Conservation (phyloP, 2,113 vertebrate species). For the Triplophysa rosa region DNA sequence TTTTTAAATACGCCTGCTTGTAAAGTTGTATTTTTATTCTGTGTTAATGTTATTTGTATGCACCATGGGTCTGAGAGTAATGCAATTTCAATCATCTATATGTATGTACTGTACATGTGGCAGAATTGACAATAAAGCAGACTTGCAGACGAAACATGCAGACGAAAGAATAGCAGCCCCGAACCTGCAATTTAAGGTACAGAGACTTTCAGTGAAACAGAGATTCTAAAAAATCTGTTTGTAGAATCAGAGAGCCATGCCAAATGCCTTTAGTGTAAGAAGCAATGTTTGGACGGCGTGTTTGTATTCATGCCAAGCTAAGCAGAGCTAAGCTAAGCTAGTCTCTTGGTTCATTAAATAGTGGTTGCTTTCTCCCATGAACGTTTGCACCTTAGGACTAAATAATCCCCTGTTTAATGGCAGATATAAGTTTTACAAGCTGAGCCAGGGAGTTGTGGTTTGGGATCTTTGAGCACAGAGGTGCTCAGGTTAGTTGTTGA, state of each 20-base stretch:
- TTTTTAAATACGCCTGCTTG: too few relatives aligned
- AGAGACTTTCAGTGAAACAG: slow-evolving; percentile 3
- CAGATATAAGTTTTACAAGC: slow-evolving; percentile 58
- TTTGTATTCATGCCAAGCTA: slow-evolving; percentile 47
- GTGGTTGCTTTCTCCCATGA: slow-evolving; percentile 56
- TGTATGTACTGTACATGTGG: too few relatives aligned
- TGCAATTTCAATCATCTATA: too few relatives aligned
- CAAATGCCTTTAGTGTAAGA: slow-evolving; percentile 13
- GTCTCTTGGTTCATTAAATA: slow-evolving; percentile 53
- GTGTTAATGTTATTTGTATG: too few relatives aligned
- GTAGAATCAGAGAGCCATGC: slow-evolving; percentile 33
- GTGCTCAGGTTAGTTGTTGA: slow-evolving; percentile 5
- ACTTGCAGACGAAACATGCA: too few relatives aligned
- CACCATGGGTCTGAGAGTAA: too few relatives aligned
- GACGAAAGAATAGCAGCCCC: slow-evolving; percentile 12
- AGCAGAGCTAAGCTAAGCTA: slow-evolving; percentile 48
- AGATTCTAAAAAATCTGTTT: slow-evolving; percentile 27
- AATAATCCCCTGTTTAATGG: slow-evolving; percentile 49
- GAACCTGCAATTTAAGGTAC: slow-evolving; percentile 2
- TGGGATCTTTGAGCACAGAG: slow-evolving; percentile 24
- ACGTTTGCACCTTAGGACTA: slow-evolving; percentile 46
- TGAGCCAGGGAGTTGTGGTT: slow-evolving; percentile 45
- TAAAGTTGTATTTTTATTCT: too few relatives aligned
- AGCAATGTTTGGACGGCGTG: slow-evolving; percentile 11
- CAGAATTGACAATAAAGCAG: too few relatives aligned